These are phyloP conservation scores for Rhyacichthys aspro DNA, from an alignment of 2,797 vertebrate species.

Conservation along the genomic window DNA sequence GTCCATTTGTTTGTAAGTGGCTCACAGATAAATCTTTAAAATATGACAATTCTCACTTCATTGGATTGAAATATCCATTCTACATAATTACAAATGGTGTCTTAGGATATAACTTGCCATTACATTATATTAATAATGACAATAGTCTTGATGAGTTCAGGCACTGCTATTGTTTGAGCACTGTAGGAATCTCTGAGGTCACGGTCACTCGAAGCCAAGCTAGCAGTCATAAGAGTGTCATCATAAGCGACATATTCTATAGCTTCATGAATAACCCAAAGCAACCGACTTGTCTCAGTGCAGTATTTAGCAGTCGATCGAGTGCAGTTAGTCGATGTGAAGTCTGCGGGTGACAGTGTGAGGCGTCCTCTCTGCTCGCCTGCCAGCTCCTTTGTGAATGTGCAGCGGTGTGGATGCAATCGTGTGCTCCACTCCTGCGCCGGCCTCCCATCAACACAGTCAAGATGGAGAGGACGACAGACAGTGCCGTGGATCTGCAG, in stretches of 20 bases:
- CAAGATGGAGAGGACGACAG: conserved; percentile 8
- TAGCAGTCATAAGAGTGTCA: not conserved
- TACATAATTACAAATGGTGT: too few relatives aligned
- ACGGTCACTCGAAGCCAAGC: not conserved
- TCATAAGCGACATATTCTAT: not conserved
- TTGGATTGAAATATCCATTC: too few relatives aligned
- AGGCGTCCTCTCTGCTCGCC: conserved; percentile 46
- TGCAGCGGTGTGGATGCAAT: conserved; percentile 70
- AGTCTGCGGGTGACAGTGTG: conserved; percentile 46
- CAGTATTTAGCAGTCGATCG: conserved; percentile 3
- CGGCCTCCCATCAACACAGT: conserved; percentile 42
- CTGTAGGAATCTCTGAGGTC: not conserved
- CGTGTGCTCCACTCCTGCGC: conserved; percentile 57
- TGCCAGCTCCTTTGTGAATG: conserved; percentile 67
- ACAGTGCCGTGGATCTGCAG: conserved; percentile 11
- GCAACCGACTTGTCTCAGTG: not conserved
- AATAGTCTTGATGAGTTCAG: too few relatives aligned
- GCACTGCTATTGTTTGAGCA: not conserved
- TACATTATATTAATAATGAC: too few relatives aligned
- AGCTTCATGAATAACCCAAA: not conserved
- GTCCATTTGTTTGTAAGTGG: not conserved
- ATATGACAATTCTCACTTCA: not conserved
- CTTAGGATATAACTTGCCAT: too few relatives aligned
- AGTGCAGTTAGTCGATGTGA: conserved; percentile 21
- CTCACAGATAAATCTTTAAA: not conserved